phyloP scores from a whole-genome alignment of 2,797 vertebrate species.

The Parambassis ranga region DNA sequence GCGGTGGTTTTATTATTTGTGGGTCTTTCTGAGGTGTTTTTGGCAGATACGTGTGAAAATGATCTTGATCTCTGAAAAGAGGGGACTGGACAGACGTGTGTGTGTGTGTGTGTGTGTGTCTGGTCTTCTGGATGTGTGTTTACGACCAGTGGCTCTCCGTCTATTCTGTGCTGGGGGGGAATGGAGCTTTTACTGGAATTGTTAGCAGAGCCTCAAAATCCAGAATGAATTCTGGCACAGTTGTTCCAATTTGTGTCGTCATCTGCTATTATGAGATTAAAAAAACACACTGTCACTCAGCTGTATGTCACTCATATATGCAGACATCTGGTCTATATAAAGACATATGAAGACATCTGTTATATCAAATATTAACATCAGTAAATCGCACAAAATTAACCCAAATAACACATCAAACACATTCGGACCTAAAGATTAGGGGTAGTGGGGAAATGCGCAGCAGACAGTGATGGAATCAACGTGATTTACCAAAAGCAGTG shows the following conservation, averaged over 20 bases:
- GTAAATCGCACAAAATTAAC: not conserved
- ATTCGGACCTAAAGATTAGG: not conserved
- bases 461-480: not conserved
- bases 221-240: not conserved
- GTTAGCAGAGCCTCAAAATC: conserved; percentile 4
- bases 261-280: not conserved
- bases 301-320: not conserved
- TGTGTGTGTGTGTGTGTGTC: conserved; percentile 33
- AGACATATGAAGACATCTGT: not conserved
- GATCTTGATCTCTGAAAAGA: conserved; percentile 47
- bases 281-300: too few relatives aligned
- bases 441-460: not conserved
- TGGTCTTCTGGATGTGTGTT: conserved; percentile 61
- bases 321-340: not conserved
- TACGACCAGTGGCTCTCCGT: conserved; percentile 58
- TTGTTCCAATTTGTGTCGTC: not conserved
- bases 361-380: not conserved
- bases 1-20: conserved; percentile 19
- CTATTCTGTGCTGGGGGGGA: conserved; percentile 41
- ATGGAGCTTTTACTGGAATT: conserved; percentile 33
- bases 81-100: conserved; percentile 13
- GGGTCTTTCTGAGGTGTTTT: conserved; percentile 45
- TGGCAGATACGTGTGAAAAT: conserved; percentile 66
- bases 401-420: not conserved
- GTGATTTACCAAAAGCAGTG: not conserved